A percentile compares a stretch with the other conserved stretches of the same genome.
Evolutionary conservation across 2,797 vertebrate genomes (phyloP).

Genomic region (Mustela erminea): DNA sequence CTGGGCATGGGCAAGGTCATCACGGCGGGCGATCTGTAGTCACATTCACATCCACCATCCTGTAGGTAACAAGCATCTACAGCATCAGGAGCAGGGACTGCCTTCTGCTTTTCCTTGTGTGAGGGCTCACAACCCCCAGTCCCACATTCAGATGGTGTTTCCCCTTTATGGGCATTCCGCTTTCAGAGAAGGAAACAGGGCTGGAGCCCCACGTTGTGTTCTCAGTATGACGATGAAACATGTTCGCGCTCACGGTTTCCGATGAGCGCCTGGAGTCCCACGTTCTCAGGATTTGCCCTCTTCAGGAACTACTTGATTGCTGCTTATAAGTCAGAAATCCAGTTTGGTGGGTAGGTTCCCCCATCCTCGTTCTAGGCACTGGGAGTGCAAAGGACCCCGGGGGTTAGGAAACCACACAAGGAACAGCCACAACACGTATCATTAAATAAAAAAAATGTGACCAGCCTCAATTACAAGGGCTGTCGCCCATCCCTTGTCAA

Average conservation of each 20-base stretch:
- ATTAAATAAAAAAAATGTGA: conserved; percentile 87
- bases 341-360: not conserved
- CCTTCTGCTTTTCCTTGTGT: not conserved
- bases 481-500: conserved; percentile 81
- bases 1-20: rapidly evolving
- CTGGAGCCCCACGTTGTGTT: not conserved
- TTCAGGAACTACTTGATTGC: not conserved
- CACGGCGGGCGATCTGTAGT: not conserved
- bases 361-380: conserved; percentile 13
- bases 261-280: not conserved
- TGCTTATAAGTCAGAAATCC: not conserved
- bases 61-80: not conserved
- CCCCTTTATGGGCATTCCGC: rapidly evolving
- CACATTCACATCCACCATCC: rapidly evolving
- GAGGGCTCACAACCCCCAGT: not conserved
- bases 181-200: not conserved
- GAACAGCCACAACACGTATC: conserved; percentile 81
- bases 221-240: rapidly evolving
- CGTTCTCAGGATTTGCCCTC: not conserved
- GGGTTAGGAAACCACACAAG: conserved; percentile 71
- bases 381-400: conserved; percentile 64
- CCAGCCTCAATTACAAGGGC: conserved; percentile 85
- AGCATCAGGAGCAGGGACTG: not conserved
- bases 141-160: not conserved
- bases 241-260: not conserved